Conservation (phyloP, 2,888 invertebrate genomes). For the Notodonta dromedarius region DNA sequence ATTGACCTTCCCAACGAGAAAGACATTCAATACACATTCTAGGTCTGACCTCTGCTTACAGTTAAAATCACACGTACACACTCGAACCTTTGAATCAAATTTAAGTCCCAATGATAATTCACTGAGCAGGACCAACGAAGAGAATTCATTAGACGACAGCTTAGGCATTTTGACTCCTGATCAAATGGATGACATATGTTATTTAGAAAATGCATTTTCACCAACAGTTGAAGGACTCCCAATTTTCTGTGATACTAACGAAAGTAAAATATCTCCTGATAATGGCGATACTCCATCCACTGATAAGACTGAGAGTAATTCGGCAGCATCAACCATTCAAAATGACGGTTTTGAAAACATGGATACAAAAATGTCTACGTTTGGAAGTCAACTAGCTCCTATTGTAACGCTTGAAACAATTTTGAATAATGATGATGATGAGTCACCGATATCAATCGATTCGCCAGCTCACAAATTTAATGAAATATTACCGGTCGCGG, state of each 20-base stretch:
- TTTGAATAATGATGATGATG: slow-evolving; percentile 52
- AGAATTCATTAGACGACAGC: slow-evolving; percentile 93
- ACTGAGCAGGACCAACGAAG: slow-evolving; percentile 84
- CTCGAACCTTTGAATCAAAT: slow-evolving; percentile 67
- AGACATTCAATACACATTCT: slow-evolving; percentile 71
- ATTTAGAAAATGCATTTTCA: slow-evolving; percentile 86
- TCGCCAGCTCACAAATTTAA: slow-evolving; percentile 34
- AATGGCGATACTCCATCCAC: slow-evolving; percentile 83
- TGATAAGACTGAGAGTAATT: slow-evolving; percentile 82
- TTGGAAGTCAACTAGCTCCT: slow-evolving; percentile 54
- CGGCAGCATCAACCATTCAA: slow-evolving; percentile 80
- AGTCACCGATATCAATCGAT: slow-evolving; percentile 37
- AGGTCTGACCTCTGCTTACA: slow-evolving; percentile 77
- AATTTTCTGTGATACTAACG: slow-evolving; percentile 73
- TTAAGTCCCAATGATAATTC: slow-evolving; percentile 79
- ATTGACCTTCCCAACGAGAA: slow-evolving; percentile 58
- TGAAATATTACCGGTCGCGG: slow-evolving; percentile 32
- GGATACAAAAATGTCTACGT: slow-evolving; percentile 44
- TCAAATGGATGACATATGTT: slow-evolving; percentile 91
- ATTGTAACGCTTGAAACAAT: slow-evolving; percentile 60
- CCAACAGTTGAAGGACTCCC: slow-evolving; percentile 87
- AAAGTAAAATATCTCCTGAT: slow-evolving; percentile 75
- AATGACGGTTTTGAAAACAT: slow-evolving; percentile 72
- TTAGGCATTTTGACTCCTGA: slow-evolving; percentile 94
- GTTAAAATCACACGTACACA: slow-evolving; percentile 68